A percentile compares a stretch with the other conserved stretches of the same genome.
Evolutionary conservation across 2,113 vertebrate species (phyloP).

Genomic region (Halcyon malimbica): DNA sequence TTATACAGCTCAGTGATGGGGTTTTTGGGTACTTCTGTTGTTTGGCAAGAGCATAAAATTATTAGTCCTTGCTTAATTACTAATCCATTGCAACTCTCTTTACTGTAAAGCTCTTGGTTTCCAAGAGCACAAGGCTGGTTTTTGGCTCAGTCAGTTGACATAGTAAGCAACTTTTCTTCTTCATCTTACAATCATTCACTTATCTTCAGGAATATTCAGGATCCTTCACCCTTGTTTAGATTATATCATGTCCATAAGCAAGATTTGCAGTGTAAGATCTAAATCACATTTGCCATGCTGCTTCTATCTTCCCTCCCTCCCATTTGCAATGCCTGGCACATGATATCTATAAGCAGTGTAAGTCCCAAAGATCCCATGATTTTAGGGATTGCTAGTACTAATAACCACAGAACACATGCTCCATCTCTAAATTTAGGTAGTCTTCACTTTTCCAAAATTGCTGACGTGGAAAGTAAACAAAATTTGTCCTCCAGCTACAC

Average conservation of each 20-base stretch:
- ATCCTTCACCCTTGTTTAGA: not conserved
- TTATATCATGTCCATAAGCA: not conserved
- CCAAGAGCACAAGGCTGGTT: not conserved
- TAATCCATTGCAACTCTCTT: not conserved
- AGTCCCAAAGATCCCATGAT: not conserved
- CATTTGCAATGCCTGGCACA: not conserved
- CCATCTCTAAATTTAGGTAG: not conserved
- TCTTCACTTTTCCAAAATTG: not conserved
- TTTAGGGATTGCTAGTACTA: not conserved
- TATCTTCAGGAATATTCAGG: not conserved
- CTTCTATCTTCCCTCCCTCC: not conserved
- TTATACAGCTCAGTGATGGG: not conserved
- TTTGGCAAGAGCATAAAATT: not conserved
- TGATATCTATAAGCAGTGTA: accelerated
- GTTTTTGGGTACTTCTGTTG: not conserved
- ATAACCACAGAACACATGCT: not conserved
- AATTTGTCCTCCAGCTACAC: conserved; percentile 49
- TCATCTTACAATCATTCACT: not conserved
- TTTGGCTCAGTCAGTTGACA: not conserved
- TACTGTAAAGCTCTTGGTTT: not conserved
- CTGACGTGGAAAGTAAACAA: not conserved
- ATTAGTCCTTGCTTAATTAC: conserved; percentile 7
- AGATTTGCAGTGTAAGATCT: not conserved
- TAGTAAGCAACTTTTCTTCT: not conserved
- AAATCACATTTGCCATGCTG: not conserved